Evolutionary conservation across 2,797 vertebrate genomes (phyloP).

Genomic region (Acipenser oxyrinchus): DNA sequence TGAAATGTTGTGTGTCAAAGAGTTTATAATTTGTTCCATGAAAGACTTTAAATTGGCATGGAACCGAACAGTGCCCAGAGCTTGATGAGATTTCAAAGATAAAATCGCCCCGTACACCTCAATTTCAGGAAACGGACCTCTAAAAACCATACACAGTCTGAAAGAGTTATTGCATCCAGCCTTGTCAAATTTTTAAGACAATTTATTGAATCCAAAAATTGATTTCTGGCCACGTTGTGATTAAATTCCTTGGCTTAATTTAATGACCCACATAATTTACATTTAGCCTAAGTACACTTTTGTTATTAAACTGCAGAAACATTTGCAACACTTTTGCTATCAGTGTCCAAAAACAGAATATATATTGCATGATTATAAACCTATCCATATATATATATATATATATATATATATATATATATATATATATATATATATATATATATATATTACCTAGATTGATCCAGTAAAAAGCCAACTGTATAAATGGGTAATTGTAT

Average conservation of each 20-base stretch:
- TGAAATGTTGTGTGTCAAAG: background rate
- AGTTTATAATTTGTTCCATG: background rate
- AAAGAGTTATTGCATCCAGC: conserved; percentile 37
- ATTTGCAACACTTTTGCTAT: no score
- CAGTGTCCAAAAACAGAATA: no score
- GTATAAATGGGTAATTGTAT: no score
- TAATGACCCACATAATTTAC: conserved; percentile 3
- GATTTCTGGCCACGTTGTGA: conserved; percentile 42
- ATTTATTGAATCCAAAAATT: conserved; percentile 27
- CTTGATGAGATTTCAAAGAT: background rate
- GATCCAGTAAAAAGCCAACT: no score
- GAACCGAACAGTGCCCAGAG: background rate
- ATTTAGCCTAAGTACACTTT: no score
- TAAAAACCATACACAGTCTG: conserved; percentile 43
- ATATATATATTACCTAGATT: no score
- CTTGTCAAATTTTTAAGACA: conserved; percentile 14
- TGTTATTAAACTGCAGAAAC: no score
- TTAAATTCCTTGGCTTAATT: conserved; percentile 52
- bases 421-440: no score
- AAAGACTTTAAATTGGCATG: background rate
- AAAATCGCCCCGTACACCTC: conserved; percentile 33
- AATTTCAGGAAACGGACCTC: conserved; percentile 67
- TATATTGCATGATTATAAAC: no score
- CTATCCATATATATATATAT: no score
- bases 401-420: no score